A percentile compares a stretch with the other conserved stretches of the same genome.
These are phyloP conservation scores for Porites divaricata DNA, from an alignment of 92 coral and sea anemone species.

Conservation along the genomic window DNA sequence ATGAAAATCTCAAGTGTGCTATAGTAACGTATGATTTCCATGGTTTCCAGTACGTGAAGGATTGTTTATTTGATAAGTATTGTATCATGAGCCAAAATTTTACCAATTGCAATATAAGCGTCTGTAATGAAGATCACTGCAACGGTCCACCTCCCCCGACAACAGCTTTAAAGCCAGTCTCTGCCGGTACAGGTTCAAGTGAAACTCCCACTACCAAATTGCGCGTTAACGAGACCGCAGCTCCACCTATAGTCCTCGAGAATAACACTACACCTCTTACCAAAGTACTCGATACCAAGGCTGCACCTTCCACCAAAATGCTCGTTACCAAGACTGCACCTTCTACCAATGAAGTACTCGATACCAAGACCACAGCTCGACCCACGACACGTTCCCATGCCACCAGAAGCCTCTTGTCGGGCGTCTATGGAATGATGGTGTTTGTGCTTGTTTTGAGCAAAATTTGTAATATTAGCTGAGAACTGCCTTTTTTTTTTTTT, in stretches of 20 bases:
- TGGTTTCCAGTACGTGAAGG: background rate
- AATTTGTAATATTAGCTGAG: background rate
- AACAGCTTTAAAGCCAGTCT: background rate
- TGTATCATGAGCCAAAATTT: background rate
- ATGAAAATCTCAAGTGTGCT: background rate
- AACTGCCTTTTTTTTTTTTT: no score
- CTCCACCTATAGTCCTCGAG: no score
- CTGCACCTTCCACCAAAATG: background rate
- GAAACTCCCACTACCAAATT: background rate
- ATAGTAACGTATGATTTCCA: background rate
- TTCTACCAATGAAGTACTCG: no score
- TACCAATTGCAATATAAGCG: background rate
- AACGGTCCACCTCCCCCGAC: constrained; percentile 34
- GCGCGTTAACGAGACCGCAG: no score
- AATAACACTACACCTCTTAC: no score
- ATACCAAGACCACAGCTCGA: background rate
- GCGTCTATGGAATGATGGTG: background rate
- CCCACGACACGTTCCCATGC: background rate
- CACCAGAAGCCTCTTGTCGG: background rate
- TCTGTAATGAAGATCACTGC: constrained; percentile 20
- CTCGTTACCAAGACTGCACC: no score
- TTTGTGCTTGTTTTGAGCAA: background rate
- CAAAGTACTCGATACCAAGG: no score
- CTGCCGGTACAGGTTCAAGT: background rate
- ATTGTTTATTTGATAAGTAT: background rate